Evolutionary conservation across 2,113 vertebrate genomes (phyloP), one percentile per base, ranked within the genome.

Genomic region (Semicossyphus pulcher): DNA sequence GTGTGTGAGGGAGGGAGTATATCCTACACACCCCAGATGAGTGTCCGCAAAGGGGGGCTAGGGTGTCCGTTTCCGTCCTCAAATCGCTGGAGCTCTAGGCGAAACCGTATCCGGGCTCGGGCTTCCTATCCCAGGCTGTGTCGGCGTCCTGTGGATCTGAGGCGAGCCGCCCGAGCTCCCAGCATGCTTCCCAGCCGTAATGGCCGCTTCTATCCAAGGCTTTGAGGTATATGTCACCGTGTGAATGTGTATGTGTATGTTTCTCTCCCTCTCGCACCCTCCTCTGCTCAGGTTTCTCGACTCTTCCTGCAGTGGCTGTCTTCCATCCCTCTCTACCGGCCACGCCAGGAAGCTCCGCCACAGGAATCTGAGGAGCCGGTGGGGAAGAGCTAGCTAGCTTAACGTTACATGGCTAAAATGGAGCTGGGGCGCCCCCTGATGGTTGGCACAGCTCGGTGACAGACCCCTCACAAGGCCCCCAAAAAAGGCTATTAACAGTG

Each of bases 271-370:
- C 59, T 56, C 84, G 83, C 86, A 78, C 78, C 45, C 79, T 72
- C 61, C 39, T 71, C 39, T 72, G 77, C 85, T 94, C 90, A 61
- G 81, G 85, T 87, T 91, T 86, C 77, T 89, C 85, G 63, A 52
- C 75, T 85, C 80, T 71, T 87, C 75, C 84, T 21, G 86, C 85
- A 69, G 80, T 66, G 63, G 63, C 80, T 85, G 88, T 84, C 87
- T 88, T 86, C 88, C 90, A 90, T 91, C 88, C 63, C 86, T 91
- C 91, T 86, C 79, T 86, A 42, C 81, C 78, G 89, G 89, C 89
- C 86, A 44, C 87, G 81, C 86, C 90, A 92, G 86, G 85, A 86
- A 89, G 48, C 82, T 91, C 86, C 72, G 89, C 85, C 84, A 49
- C 88, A 86, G 86, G 86, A 91, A 87, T 90, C 61, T 73, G 39